These are phyloP conservation scores for Philypnodon macrostomus DNA, from an alignment of 2,797 vertebrate genomes.

Conservation along the genomic window DNA sequence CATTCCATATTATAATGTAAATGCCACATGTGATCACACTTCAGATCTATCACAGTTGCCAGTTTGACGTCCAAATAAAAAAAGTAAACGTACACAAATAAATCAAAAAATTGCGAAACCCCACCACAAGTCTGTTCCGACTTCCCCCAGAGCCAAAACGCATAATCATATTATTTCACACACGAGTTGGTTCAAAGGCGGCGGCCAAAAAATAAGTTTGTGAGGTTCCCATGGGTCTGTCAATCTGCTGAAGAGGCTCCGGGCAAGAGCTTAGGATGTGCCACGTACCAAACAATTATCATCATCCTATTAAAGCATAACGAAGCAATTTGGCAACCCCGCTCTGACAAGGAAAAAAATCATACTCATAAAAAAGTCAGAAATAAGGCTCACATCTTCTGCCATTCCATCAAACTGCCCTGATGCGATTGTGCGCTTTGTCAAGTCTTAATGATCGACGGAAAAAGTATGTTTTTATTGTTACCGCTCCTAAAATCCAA, in stretches of 20 bases:
- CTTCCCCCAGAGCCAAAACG: constrained; percentile 72
- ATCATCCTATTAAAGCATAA: constrained; percentile 75
- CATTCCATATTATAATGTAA: no score
- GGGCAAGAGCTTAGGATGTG: constrained; percentile 72
- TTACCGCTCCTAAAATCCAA: constrained; percentile 45
- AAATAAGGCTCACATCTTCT: constrained; percentile 39
- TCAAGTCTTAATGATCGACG: constrained; percentile 16
- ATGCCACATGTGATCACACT: constrained; percentile 55
- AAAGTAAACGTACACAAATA: no score
- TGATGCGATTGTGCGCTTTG: constrained; percentile 8
- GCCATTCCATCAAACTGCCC: constrained; percentile 32
- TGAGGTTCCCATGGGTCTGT: constrained; percentile 75
- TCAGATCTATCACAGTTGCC: constrained; percentile 50
- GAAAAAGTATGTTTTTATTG: constrained; percentile 21
- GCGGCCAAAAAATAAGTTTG: constrained; percentile 76
- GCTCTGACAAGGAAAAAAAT: constrained; percentile 45
- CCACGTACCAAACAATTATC: constrained; percentile 73
- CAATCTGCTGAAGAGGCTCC: constrained; percentile 74
- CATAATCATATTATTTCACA: constrained; percentile 79
- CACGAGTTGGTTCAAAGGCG: constrained; percentile 76
- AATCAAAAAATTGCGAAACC: neutral
- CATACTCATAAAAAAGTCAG: no score
- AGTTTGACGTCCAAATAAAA: constrained; percentile 45
- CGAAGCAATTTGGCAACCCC: constrained; percentile 70
- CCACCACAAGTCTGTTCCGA: constrained; percentile 63